Evolutionary conservation across 1,140 invertebrate genomes (phyloP).

Genomic region (Trichoplusia ni): DNA sequence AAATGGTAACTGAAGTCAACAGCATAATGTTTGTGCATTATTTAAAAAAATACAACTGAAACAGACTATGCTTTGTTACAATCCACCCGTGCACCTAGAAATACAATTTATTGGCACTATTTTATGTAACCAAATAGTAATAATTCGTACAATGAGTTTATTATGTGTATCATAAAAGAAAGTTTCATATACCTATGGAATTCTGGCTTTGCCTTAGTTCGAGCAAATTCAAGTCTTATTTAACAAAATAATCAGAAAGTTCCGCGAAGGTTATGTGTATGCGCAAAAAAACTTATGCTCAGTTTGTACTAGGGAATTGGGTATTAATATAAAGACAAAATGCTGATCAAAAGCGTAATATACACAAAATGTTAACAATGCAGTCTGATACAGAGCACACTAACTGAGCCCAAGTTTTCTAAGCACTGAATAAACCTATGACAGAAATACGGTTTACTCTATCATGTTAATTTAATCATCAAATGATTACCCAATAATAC

Average conservation of each 20-base stretch:
- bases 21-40: slow-evolving; percentile 46
- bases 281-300: slow-evolving; percentile 3
- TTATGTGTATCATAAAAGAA: no score
- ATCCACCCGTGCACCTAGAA: not conserved
- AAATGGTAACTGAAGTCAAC: slow-evolving; percentile 61
- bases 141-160: no score
- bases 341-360: slow-evolving; percentile 8
- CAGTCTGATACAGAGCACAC: slow-evolving; percentile 5
- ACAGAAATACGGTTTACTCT: not conserved
- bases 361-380: slow-evolving; percentile 1
- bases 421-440: slow-evolving; percentile 5
- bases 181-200: not conserved
- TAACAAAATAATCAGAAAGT: not conserved
- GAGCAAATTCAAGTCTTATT: not conserved
- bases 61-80: slow-evolving; percentile 1
- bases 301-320: not conserved
- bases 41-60: slow-evolving; percentile 1
- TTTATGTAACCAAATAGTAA: not conserved
- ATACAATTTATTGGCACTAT: slow-evolving; percentile 25
- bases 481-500: slow-evolving; percentile 21
- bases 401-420: not conserved
- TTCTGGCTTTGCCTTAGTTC: not conserved
- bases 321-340: not conserved
- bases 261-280: no score
- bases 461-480: not conserved